Percentiles rank a stretch among this genome's conserved stretches.
phyloP scores from a whole-genome alignment of 2,797 vertebrate genomes.

The Avahi laniger region DNA sequence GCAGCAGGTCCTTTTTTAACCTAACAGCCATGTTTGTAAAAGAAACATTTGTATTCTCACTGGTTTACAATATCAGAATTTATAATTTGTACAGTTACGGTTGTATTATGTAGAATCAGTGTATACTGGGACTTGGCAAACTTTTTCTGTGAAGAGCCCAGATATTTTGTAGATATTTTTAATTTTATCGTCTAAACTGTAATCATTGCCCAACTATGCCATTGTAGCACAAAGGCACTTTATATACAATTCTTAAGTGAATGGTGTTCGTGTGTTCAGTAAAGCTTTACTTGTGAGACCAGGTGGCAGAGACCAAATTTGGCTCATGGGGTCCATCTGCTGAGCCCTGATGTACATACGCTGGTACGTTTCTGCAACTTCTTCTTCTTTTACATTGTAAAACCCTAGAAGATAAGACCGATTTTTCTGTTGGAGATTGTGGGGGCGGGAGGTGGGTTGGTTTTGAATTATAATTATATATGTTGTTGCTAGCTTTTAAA shows the following conservation, averaged over 20 bases:
- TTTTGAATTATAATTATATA: background rate
- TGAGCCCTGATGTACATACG: fast-evolving
- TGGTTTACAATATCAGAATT: fast-evolving
- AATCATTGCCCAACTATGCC: fast-evolving
- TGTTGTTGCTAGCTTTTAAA: background rate
- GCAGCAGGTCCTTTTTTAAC: background rate
- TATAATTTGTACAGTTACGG: fast-evolving
- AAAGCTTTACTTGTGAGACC: too few species aligned
- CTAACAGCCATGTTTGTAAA: fast-evolving
- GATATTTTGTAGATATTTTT: background rate
- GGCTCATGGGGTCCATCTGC: fast-evolving
- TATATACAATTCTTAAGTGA: background rate
- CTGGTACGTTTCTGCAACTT: fast-evolving
- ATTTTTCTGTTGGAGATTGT: background rate
- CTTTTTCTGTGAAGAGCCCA: background rate
- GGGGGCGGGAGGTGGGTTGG: background rate
- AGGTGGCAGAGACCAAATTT: fast-evolving
- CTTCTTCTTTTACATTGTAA: background rate
- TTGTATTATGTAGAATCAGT: background rate
- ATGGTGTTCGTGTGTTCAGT: background rate
- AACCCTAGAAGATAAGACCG: background rate
- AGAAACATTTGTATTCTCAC: background rate
- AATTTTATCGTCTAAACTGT: background rate
- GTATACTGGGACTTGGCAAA: background rate
- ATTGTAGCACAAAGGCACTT: background rate